Evolutionary conservation across 1,140 invertebrate species (phyloP).

Genomic region (Halictus rubicundus): DNA sequence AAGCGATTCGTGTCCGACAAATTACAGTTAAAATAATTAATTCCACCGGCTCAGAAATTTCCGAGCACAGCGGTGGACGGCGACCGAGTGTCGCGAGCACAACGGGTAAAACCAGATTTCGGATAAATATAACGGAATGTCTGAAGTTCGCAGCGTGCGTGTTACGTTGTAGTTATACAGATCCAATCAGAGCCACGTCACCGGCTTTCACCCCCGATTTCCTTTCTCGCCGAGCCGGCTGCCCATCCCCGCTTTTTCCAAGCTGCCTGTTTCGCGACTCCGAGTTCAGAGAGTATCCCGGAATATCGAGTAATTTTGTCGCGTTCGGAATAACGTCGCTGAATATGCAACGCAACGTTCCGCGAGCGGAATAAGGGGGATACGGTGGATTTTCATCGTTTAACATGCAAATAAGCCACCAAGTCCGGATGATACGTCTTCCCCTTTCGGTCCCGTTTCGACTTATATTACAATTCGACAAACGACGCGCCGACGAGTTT

Average conservation of each 20-base stretch:
- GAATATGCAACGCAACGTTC: slow-evolving; percentile 43
- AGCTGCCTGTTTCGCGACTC: slow-evolving; percentile 12
- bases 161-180: slow-evolving; percentile 51
- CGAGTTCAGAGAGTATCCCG: slow-evolving; percentile 49
- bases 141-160: background rate
- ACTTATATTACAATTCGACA: no score
- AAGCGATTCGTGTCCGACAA: background rate
- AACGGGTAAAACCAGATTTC: background rate
- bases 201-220: slow-evolving; percentile 20
- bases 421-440: slow-evolving; percentile 17
- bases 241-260: background rate
- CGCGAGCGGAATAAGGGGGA: slow-evolving; percentile 26
- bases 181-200: slow-evolving; percentile 50
- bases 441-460: background rate
- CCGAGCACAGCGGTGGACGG: no score
- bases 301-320: slow-evolving; percentile 55
- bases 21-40: background rate
- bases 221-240: background rate
- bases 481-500: no score
- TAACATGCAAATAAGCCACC: slow-evolving; percentile 35
- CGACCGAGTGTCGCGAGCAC: background rate
- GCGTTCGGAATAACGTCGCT: slow-evolving; percentile 44
- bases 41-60: background rate
- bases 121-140: background rate
- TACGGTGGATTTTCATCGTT: slow-evolving; percentile 34